Evolutionary conservation across 2,888 invertebrate species (phyloP).

Genomic region (Exephanes ischioxanthus): DNA sequence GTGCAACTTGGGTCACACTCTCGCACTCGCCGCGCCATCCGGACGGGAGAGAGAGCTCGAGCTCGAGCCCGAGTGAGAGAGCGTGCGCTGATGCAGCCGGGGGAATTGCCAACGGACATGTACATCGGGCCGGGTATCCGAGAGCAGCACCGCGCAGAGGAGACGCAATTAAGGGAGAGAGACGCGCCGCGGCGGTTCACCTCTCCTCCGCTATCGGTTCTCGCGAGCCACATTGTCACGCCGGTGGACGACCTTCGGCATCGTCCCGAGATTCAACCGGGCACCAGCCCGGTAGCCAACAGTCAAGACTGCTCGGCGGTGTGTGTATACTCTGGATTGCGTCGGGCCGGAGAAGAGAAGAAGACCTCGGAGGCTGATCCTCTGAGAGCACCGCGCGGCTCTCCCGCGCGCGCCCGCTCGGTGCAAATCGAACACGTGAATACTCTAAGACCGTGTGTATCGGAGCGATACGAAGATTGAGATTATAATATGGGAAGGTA

Average conservation of each 20-base stretch:
- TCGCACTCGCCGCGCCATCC: conserved; percentile 17
- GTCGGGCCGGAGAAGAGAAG: conserved; percentile 19
- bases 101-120: conserved; percentile 60
- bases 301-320: conserved; percentile 20
- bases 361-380: conserved; percentile 37
- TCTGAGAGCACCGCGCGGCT: conserved; percentile 30
- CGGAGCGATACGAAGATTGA: conserved; percentile 33
- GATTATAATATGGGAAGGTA: conserved; percentile 22
- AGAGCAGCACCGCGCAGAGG: conserved; percentile 41
- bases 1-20: conserved; percentile 60
- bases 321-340: conserved; percentile 26
- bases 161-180: conserved; percentile 62
- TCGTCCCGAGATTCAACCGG: conserved; percentile 10
- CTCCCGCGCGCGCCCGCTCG: neutral
- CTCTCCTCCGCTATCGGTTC: conserved; percentile 46
- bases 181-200: conserved; percentile 42
- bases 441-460: neutral
- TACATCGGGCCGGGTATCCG: conserved; percentile 56
- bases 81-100: conserved; percentile 30
- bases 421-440: conserved; percentile 11
- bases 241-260: conserved; percentile 58
- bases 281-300: conserved; percentile 5
- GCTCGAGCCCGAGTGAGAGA: neutral
- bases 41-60: conserved; percentile 28
- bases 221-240: conserved; percentile 60